Evolutionary conservation across 2,888 invertebrate genomes (phyloP).

Genomic region (Spicauda simplicius): DNA sequence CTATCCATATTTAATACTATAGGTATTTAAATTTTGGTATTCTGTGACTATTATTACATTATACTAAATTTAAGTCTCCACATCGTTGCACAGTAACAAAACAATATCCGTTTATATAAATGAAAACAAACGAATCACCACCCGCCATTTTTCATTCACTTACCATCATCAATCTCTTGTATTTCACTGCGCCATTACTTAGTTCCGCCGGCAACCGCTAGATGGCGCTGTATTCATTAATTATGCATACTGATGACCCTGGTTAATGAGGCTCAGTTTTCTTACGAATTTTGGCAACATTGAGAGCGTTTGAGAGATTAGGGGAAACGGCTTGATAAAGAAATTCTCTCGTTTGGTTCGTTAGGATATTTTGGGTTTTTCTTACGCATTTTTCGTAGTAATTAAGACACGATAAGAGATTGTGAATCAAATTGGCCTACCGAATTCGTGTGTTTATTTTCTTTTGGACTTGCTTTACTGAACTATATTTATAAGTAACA

Average conservation of each 20-base stretch:
- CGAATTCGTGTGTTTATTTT: neutral
- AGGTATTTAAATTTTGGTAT: neutral
- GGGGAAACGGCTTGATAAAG: constrained; percentile 67
- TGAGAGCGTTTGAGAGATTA: constrained; percentile 55
- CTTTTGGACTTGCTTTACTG: too few relatives aligned
- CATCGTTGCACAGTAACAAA: neutral
- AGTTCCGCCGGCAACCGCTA: constrained; percentile 68
- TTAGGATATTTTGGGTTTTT: constrained; percentile 22
- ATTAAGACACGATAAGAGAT: neutral
- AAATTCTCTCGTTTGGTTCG: constrained; percentile 39
- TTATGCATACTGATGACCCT: constrained; percentile 92
- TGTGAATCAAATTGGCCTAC: neutral
- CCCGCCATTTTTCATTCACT: constrained; percentile 43
- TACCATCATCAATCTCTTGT: constrained; percentile 65
- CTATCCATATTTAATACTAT: too few relatives aligned
- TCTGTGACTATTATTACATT: neutral
- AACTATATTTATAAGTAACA: too few relatives aligned
- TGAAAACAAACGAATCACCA: constrained; percentile 24
- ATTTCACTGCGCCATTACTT: constrained; percentile 55
- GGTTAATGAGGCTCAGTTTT: constrained; percentile 85
- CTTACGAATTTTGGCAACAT: constrained; percentile 73
- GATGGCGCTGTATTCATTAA: constrained; percentile 86
- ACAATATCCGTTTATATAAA: constrained; percentile 12
- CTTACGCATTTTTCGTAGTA: constrained; percentile 3
- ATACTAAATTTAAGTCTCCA: neutral